Evolutionary conservation across 2,888 invertebrate genomes (phyloP).

Genomic region (Lissocephala sabroskyi): DNA sequence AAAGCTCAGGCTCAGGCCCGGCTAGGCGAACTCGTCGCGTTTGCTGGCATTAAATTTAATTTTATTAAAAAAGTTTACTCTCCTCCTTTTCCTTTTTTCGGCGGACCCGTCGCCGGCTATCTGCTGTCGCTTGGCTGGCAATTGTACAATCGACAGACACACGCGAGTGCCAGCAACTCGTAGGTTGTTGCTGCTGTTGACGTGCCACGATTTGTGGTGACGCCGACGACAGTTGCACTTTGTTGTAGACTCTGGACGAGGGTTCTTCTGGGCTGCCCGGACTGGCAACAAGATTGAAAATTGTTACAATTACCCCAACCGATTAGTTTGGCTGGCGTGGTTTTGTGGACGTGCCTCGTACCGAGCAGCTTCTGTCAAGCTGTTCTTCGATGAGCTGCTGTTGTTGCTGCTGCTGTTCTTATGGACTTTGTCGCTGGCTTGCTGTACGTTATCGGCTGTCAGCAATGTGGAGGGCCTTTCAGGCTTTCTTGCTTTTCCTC

Average conservation of each 20-base stretch:
- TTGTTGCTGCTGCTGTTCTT: slow-evolving; percentile 13
- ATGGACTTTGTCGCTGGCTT: slow-evolving; percentile 17
- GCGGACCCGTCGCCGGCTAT: slow-evolving; percentile 4
- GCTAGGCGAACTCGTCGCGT: slow-evolving; percentile 39
- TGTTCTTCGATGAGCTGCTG: too few species aligned
- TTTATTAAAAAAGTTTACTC: slow-evolving; percentile 55
- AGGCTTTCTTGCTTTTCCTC: slow-evolving; percentile 1
- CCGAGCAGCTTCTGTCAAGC: too few species aligned
- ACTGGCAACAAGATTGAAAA: slow-evolving; percentile 36
- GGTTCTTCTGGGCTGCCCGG: too few species aligned
- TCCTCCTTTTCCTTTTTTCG: slow-evolving; percentile 13
- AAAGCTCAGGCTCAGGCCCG: slow-evolving; percentile 21
- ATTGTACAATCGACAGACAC: slow-evolving; percentile 57
- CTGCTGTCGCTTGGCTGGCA: slow-evolving; percentile 33
- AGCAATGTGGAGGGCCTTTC: too few species aligned
- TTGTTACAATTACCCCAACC: slow-evolving; percentile 43
- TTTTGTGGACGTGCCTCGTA: slow-evolving; percentile 9
- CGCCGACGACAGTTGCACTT: too few species aligned
- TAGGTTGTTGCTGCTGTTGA: slow-evolving; percentile 27
- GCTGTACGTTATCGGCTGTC: slow-evolving; percentile 30
- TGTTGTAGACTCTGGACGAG: too few species aligned
- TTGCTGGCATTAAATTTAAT: slow-evolving; percentile 60
- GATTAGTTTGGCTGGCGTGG: slow-evolving; percentile 11
- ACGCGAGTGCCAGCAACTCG: slow-evolving; percentile 44
- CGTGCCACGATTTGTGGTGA: slow-evolving; percentile 28